Evolutionary conservation across 2,797 vertebrate genomes (phyloP).

Genomic region (Xenops minutus): DNA sequence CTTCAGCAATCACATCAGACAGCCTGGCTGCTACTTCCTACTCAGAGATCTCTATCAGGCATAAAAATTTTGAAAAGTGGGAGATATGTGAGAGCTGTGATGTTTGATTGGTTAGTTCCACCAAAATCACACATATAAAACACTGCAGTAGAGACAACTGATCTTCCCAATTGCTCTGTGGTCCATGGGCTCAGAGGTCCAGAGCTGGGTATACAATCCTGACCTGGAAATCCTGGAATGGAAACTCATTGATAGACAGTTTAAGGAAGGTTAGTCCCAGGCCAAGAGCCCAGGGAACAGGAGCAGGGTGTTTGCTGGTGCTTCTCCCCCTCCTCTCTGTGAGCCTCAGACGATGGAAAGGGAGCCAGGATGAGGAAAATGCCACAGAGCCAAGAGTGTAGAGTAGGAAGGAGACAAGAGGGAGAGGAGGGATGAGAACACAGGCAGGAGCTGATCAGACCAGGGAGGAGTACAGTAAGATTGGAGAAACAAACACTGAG

Average conservation of each 20-base stretch:
- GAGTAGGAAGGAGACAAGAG: not conserved
- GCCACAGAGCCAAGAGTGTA: not conserved
- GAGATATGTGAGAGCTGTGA: not conserved
- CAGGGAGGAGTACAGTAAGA: not conserved
- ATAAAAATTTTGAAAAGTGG: not conserved
- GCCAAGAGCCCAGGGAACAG: not conserved
- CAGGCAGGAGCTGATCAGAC: not conserved
- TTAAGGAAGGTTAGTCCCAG: not conserved
- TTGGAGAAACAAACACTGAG: not conserved
- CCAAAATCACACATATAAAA: not conserved
- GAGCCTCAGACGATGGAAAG: not conserved
- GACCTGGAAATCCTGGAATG: too few relatives aligned
- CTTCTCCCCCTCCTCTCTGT: not conserved
- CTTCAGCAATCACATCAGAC: not conserved
- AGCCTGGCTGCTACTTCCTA: not conserved
- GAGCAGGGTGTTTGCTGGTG: not conserved
- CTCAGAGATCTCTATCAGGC: not conserved
- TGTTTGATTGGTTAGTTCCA: not conserved
- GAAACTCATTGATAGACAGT: not conserved
- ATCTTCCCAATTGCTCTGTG: not conserved
- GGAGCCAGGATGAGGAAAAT: not conserved
- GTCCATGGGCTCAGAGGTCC: fast-evolving
- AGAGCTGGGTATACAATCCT: not conserved
- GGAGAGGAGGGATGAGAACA: not conserved
- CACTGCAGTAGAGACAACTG: not conserved